These are phyloP conservation scores for Cotesia vestalis DNA, from an alignment of 1,140 invertebrate genomes.

Conservation along the genomic window DNA sequence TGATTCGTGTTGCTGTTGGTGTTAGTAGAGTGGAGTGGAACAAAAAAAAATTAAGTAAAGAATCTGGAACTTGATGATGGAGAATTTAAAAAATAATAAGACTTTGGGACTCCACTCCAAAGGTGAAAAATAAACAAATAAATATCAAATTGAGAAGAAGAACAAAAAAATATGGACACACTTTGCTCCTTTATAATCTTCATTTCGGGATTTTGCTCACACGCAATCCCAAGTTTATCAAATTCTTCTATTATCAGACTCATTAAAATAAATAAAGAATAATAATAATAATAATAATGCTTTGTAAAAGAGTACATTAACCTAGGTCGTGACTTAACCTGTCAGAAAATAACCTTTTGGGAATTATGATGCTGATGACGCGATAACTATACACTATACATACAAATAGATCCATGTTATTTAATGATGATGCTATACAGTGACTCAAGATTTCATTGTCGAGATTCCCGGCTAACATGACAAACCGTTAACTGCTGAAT, in stretches of 20 bases:
- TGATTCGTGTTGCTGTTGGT: not conserved
- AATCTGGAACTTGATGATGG: too few relatives aligned
- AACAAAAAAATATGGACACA: not conserved
- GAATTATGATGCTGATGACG: not conserved
- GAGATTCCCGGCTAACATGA: too few relatives aligned
- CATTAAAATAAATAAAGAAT: too few relatives aligned
- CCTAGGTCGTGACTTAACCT: slow-evolving; percentile 1
- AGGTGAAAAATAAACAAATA: too few relatives aligned
- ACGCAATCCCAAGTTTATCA: not conserved
- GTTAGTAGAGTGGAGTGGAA: too few relatives aligned
- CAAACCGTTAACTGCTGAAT: too few relatives aligned
- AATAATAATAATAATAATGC: too few relatives aligned
- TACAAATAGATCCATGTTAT: not conserved
- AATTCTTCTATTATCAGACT: not conserved
- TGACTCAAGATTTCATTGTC: not conserved
- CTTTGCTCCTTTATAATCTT: not conserved
- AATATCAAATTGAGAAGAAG: not conserved
- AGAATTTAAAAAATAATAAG: too few relatives aligned
- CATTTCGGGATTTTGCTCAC: slow-evolving; percentile 12
- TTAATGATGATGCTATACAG: not conserved
- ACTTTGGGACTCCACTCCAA: too few relatives aligned
- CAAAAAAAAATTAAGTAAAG: not conserved
- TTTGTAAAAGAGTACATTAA: not conserved
- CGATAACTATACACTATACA: not conserved
- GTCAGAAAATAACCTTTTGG: not conserved